phyloP scores from a whole-genome alignment of 2,888 invertebrate genomes.

The Aleiodes leptofemur region DNA sequence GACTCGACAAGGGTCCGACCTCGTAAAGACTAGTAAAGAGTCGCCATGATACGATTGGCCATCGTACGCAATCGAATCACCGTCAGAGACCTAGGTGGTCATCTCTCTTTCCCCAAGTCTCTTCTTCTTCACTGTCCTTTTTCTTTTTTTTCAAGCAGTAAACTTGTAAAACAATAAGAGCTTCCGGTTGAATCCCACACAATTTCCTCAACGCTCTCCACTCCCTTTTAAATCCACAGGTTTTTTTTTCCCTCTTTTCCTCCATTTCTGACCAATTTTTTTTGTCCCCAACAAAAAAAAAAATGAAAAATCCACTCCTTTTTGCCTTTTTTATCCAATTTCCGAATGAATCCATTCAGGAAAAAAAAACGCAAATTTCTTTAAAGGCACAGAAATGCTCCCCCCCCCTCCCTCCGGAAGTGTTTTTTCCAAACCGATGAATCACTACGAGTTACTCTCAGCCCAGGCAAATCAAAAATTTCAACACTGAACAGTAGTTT shows the following conservation, averaged over 20 bases:
- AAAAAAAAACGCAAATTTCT: no score
- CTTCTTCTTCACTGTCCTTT: conserved; percentile 3
- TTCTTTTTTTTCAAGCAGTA: conserved; percentile 48
- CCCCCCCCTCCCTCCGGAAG: conserved; percentile 66
- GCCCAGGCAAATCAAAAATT: conserved; percentile 68
- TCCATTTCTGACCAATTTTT: conserved; percentile 1
- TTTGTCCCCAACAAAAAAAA: no score
- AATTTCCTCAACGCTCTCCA: conserved; percentile 62
- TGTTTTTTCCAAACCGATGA: conserved; percentile 67
- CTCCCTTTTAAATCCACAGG: conserved; percentile 59
- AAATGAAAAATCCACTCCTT: no score
- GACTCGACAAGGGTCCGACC: conserved; percentile 36
- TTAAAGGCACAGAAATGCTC: neutral
- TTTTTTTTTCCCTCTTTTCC: conserved; percentile 29
- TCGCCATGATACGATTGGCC: conserved; percentile 19
- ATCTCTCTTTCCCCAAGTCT: neutral
- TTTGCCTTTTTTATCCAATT: no score
- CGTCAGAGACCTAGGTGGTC: neutral
- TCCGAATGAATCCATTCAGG: no score
- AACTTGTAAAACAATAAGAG: conserved; percentile 75
- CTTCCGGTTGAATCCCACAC: conserved; percentile 67
- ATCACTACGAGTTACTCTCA: conserved; percentile 10
- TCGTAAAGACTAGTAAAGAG: conserved; percentile 22
- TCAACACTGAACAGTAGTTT: conserved; percentile 66
- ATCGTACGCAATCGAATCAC: conserved; percentile 29